A percentile compares a stretch with the other conserved stretches of the same genome.
Conservation (phyloP, 2,113 vertebrate species). For the Bufo bufo region DNA sequence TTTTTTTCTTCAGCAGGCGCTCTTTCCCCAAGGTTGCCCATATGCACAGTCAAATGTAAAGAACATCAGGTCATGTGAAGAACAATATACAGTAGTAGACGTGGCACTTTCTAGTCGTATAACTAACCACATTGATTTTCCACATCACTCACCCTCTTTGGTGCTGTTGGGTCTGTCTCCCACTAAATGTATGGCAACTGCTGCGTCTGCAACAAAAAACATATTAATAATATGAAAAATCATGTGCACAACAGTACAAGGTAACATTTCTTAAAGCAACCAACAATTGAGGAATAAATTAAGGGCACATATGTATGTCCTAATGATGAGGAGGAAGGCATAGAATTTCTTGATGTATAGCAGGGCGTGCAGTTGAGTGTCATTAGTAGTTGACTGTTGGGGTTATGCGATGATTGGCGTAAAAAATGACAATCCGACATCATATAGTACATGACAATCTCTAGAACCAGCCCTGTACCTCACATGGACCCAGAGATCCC, state of each 20-base stretch:
- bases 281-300: no score
- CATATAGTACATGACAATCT: no score
- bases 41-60: not conserved
- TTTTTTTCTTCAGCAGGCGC: not conserved
- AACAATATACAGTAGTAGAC: not conserved
- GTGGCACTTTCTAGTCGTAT: not conserved
- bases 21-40: not conserved
- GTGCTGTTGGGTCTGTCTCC: slow-evolving; percentile 32
- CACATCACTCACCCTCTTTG: slow-evolving; percentile 38
- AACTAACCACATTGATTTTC: not conserved
- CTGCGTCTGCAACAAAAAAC: slow-evolving; percentile 13
- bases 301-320: not conserved
- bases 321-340: not conserved
- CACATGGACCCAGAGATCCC: no score
- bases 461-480: no score
- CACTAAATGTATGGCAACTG: slow-evolving; percentile 35
- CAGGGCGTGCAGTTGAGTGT: not conserved
- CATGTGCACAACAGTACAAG: not conserved
- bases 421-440: no score
- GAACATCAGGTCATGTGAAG: not conserved
- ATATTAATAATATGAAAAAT: not conserved
- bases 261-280: not conserved
- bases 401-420: no score
- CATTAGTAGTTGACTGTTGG: not conserved
- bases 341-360: not conserved